Base-by-base conservation (phyloP, 2,113 vertebrate genomes). In the Colius striatus region DNA sequence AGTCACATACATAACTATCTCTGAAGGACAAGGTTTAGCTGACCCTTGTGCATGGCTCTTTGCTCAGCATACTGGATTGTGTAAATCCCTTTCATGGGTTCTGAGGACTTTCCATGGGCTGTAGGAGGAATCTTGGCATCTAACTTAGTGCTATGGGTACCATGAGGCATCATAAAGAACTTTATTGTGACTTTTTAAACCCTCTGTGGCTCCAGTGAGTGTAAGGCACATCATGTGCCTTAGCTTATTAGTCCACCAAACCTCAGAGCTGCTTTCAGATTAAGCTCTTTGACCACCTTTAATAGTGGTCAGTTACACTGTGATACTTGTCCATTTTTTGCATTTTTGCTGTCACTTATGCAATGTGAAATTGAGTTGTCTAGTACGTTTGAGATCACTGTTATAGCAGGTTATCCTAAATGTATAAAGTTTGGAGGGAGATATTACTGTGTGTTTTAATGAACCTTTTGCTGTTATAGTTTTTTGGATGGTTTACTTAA, bases 161-260 rank as follows among this genome's bases (percentile, higher is more conserved):
- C 36, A 15, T 38, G 45, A 77, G 51, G 48, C 36, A 84, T 47
- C 68, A 80, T 90, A 84, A 94, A 87, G 70, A 68, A 72, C 43
- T 72, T 30, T 43, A 89, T 75, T 95, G 87, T 75, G 77, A 54
- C 30, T 95, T 92, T 34, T 80, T 55, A 92, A 63, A 34, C 19
- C 53, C 30, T 73, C 27, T 51, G 6, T 43, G 53, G 38, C 73
- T 95, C 13, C 70, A 48, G 23, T 43, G 65, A 89, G 38, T 65
- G 13, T 47, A 47, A 81, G 38, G 55, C 51, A 63, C 5, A 15
- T 91, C 84, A 87, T 84, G 91, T 94, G 87, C 84, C 43, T 91
- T 71, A 67, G 81, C 32, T 92, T 94, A 84, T 47, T 66, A 67
- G n/a, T 43, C 57, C 65, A 62, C 22, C 65, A 84, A 62, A 78